Evolutionary conservation across 2,888 invertebrate genomes (phyloP), one percentile per base, ranked within the genome.

Genomic region (Panzeria rudis): DNA sequence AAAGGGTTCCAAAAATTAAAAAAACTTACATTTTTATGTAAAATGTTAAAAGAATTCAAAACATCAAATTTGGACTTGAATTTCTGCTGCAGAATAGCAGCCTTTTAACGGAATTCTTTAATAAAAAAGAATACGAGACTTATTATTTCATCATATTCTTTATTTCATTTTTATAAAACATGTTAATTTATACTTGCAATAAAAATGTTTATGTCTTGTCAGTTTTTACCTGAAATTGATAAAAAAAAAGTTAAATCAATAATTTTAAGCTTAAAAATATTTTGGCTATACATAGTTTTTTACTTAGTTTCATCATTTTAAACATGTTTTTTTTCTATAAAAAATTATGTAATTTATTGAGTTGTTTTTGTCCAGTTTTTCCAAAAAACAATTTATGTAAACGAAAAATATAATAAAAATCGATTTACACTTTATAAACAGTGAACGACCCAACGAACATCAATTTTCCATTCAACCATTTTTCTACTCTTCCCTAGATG

Each of bases 371-470:
- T 11, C 13, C 47, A 64, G 61, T 35, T 6, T 29, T 25, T 15
- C 25, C 5, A 66, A 50, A 64, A 29, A 64, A 44, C 41, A 66
- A 44, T 66, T 66, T 66, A 29, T 59, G 11, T 25, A 6, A 15
- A 41, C 23, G 17, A 62, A 64, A 54, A 44, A 47, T 59, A 66
- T 71, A 35, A 72, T 64, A 44, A 79, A 79, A 80, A 68, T 79
- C 52, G 20, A 79, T 64, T 72, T 47, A 35, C 44, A 66, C 15
- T 64, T 11, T 59, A 29, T 4, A 72, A 72, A 56, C 23, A 73
- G 62, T 64, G 52, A 78, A 73, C 59, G 50, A 79, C 61, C 54
- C 32, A 38, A 47, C 35, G 32, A 50, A 71, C 44, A 82, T 71
- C 20, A 76, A 76, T 73, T 73, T 62, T 68, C 15, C 32, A 50